phyloP scores from a whole-genome alignment of 1,140 invertebrate species.

The Gonatopus flavifemur region DNA sequence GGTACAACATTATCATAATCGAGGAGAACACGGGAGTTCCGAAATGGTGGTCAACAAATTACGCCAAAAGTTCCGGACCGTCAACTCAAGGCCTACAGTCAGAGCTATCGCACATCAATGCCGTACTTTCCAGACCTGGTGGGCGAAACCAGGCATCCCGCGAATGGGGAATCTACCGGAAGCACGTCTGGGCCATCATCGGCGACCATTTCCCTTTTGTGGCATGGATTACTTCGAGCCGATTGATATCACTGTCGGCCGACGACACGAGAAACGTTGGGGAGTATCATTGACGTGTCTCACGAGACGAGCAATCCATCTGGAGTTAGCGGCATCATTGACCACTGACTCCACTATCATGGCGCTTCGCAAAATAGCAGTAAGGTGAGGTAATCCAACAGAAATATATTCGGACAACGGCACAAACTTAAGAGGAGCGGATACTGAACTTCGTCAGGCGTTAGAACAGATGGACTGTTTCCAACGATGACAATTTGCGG shows the following conservation, averaged over 20 bases:
- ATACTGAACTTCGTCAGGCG: slow-evolving; percentile 22
- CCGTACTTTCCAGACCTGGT: not conserved
- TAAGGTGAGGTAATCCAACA: slow-evolving; percentile 17
- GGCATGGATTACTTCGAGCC: slow-evolving; percentile 40
- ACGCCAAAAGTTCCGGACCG: slow-evolving; percentile 1
- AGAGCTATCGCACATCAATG: not conserved
- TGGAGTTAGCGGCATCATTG: slow-evolving; percentile 28
- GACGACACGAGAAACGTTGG: slow-evolving; percentile 20
- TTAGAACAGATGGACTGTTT: slow-evolving; percentile 15
- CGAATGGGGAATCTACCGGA: not conserved
- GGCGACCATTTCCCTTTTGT: slow-evolving; percentile 28
- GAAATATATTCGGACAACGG: slow-evolving; percentile 34
- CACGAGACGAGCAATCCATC: slow-evolving; percentile 26
- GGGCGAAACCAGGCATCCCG: not conserved
- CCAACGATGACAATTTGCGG: not conserved
- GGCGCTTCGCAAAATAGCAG: slow-evolving; percentile 29
- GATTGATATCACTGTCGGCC: slow-evolving; percentile 24
- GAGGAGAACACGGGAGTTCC: not conserved
- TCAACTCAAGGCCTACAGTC: not conserved
- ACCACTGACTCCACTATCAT: slow-evolving; percentile 27
- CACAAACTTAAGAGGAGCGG: slow-evolving; percentile 39
- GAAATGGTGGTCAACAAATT: slow-evolving; percentile 8
- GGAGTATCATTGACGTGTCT: slow-evolving; percentile 31
- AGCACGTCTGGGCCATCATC: slow-evolving; percentile 3
- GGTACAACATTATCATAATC: not conserved